Evolutionary conservation across 2,888 invertebrate species (phyloP), one percentile per base, ranked within the genome.

Genomic region (Mesochorus sp.): DNA sequence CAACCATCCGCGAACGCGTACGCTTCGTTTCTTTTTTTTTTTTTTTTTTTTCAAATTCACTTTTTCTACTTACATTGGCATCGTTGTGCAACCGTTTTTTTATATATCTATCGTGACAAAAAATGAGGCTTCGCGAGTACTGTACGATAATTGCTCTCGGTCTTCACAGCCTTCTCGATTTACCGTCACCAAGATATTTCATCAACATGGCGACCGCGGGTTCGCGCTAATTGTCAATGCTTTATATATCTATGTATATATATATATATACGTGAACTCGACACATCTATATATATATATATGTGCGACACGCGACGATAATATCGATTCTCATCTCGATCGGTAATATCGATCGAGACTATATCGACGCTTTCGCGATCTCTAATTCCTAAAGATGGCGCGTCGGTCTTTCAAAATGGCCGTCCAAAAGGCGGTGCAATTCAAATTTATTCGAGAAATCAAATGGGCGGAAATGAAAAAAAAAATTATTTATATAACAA

Each of bases 191-290:
- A 83, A 84, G 85, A 83, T 84, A 85, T 83, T 85, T 84, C 81
- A 79, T 82, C 81, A 89, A 90, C 87, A 90, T 90, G 90, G 90
- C 89, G 87, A 84, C 87, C 80, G 78, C 71, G 61, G 28, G 82
- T 88, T 86, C 87, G 87, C 89, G 89, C 89, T 79, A 79, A 79
- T 79, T 79, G 75, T 75, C 70, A 74, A 66, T 70, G 75, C 74
- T 68, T 74, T 79, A 51, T 64, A 71, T 39, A 47, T 59, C 3
- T 66, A 19, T 59, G 59, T 61, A 61, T 49, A 71, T 47, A 28
- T 10, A 2, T 24, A 21, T 39, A 49, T 21, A 21, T 21, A n/a
- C 24, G 59, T 61, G 34, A 19, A 34, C 34, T 24, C 37, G 64
- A n/a, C 64, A n/a, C n/a, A 64, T 37, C 64, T 64, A 24, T 19